A percentile compares a stretch with the other conserved stretches of the same genome.
These are phyloP conservation scores for Rhizomys pruinosus DNA, from an alignment of 2,113 vertebrate species.

Conservation along the genomic window DNA sequence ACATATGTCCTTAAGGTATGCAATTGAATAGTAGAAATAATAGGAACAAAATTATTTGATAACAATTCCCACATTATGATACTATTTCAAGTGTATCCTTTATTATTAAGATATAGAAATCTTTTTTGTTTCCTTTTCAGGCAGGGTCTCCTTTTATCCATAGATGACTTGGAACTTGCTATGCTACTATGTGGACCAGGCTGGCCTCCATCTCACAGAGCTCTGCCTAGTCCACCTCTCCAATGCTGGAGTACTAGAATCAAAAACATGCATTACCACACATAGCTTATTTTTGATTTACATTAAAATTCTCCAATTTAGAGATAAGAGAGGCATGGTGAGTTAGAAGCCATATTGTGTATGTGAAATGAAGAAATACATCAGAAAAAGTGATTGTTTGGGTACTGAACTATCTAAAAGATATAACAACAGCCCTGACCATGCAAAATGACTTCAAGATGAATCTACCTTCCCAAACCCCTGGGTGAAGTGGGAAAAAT, in stretches of 20 bases:
- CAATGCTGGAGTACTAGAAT: too few relatives aligned
- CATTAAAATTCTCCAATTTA: neutral
- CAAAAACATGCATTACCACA: too few relatives aligned
- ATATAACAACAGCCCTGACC: neutral
- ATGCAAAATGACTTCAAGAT: neutral
- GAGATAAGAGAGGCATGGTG: neutral
- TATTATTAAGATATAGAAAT: neutral
- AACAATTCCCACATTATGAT: neutral
- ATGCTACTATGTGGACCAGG: too few relatives aligned
- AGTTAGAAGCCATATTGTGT: neutral
- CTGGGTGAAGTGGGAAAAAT: neutral
- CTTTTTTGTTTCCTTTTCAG: too few relatives aligned
- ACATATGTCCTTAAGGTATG: neutral
- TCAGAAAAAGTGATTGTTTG: neutral
- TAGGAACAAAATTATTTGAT: neutral
- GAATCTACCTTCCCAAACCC: neutral
- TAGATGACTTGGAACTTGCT: too few relatives aligned
- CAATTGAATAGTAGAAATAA: neutral
- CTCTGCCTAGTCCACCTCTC: too few relatives aligned
- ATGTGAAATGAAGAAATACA: constrained; percentile 6
- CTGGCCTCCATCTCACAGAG: too few relatives aligned
- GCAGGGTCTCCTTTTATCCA: too few relatives aligned
- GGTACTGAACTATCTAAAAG: neutral
- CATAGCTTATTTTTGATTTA: neutral
- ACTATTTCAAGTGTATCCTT: neutral